phyloP scores from a whole-genome alignment of 2,113 vertebrate species.

The Elachura formosa region DNA sequence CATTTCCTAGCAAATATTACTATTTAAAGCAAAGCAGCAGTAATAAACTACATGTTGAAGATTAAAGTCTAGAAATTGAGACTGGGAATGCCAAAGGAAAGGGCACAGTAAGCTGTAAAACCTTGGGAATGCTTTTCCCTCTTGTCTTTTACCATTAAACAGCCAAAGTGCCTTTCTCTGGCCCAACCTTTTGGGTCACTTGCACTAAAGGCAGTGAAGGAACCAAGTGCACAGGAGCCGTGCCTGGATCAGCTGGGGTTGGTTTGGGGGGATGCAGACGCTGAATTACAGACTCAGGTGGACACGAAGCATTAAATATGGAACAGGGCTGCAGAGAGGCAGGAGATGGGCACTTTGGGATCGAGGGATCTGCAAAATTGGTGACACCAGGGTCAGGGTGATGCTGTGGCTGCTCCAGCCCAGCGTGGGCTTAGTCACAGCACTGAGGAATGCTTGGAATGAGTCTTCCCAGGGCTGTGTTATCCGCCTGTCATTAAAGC shows the following conservation, averaged over 20 bases:
- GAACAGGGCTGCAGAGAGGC: neutral
- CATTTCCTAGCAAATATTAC: neutral
- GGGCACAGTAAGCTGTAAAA: neutral
- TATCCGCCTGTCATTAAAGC: neutral
- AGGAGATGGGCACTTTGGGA: neutral
- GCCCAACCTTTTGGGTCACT: accelerated
- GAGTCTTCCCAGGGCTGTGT: neutral
- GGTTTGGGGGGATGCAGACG: neutral
- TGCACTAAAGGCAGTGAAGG: accelerated
- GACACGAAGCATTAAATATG: neutral
- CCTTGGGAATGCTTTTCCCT: neutral
- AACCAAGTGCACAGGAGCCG: neutral
- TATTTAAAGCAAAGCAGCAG: neutral
- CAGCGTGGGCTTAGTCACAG: neutral
- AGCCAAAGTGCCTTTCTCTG: neutral
- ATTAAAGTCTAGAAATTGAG: neutral
- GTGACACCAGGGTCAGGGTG: neutral
- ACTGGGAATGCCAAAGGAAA: neutral
- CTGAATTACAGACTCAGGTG: neutral
- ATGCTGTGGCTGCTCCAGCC: neutral
- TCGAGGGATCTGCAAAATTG: neutral
- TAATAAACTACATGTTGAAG: neutral
- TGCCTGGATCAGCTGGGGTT: accelerated
- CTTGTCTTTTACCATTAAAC: neutral
- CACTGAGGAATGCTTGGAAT: neutral